phyloP scores from a whole-genome alignment of 2,113 vertebrate species.

The Chaetorhynchus papuensis region DNA sequence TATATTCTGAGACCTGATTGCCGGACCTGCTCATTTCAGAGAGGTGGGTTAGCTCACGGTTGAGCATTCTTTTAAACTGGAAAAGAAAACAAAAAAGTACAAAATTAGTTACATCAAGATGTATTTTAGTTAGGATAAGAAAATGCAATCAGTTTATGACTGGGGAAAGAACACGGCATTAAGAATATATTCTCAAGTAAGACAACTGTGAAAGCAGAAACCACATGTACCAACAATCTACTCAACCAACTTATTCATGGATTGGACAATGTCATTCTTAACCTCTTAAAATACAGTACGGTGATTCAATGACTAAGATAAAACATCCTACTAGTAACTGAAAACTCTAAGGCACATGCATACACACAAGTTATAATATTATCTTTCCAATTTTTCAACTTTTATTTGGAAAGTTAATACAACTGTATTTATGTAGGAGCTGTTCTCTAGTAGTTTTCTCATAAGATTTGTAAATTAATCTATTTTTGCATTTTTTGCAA shows the following conservation, averaged over 20 bases:
- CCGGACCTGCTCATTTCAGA: constrained; percentile 99
- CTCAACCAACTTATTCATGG: neutral
- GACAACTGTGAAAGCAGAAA: neutral
- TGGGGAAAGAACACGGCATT: neutral
- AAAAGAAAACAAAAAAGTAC: constrained; percentile 8
- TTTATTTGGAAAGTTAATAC: neutral
- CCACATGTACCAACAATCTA: accelerated
- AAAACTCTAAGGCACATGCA: neutral
- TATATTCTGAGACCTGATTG: constrained; percentile 98
- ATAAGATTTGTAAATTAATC: neutral
- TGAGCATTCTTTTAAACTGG: constrained; percentile 99
- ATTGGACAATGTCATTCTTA: neutral
- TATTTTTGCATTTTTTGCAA: neutral
- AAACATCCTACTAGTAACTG: neutral
- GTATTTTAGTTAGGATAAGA: neutral
- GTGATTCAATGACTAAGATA: neutral
- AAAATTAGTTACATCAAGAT: neutral
- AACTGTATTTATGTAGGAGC: neutral
- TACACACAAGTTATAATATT: neutral
- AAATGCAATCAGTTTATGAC: neutral
- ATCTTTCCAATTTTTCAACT: neutral
- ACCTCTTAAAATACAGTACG: neutral
- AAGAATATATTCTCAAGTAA: neutral
- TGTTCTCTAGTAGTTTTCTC: neutral
- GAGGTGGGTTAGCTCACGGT: constrained; percentile 94